These are phyloP conservation scores for Aphelinus certus DNA, from an alignment of 1,140 invertebrate species.

Conservation along the genomic window DNA sequence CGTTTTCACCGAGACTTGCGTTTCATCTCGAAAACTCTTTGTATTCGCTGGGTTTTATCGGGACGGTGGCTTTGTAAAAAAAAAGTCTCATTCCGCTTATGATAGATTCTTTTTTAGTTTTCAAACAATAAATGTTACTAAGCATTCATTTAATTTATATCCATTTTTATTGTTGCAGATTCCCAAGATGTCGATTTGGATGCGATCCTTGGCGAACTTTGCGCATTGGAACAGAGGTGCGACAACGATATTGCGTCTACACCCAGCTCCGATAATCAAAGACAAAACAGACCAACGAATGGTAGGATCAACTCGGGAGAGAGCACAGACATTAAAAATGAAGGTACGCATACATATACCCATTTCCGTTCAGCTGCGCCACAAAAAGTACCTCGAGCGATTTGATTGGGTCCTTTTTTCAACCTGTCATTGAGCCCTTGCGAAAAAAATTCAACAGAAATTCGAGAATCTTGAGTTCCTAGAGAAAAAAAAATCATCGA, in stretches of 20 bases:
- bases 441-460: no score
- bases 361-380: no score
- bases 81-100: neutral
- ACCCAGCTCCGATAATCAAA: conserved; percentile 62
- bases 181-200: conserved; percentile 95
- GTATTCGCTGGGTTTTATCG: no score
- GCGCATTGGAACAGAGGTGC: conserved; percentile 85
- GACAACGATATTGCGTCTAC: conserved; percentile 71
- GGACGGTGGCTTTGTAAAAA: no score
- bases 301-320: conserved; percentile 56
- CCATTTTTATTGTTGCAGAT: conserved; percentile 68
- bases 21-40: no score
- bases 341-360: conserved; percentile 43
- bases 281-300: conserved; percentile 56
- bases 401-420: no score
- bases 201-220: conserved; percentile 93
- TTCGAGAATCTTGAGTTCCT: no score
- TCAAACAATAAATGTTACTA: neutral
- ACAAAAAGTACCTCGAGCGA: no score
- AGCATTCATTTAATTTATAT: no score
- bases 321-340: conserved; percentile 61
- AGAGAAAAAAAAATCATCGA: no score
- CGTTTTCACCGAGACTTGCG: no score
- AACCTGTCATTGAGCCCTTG: no score
- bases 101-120: neutral